Conservation (phyloP, 2,797 vertebrate genomes). For the Linurgus olivaceus region DNA sequence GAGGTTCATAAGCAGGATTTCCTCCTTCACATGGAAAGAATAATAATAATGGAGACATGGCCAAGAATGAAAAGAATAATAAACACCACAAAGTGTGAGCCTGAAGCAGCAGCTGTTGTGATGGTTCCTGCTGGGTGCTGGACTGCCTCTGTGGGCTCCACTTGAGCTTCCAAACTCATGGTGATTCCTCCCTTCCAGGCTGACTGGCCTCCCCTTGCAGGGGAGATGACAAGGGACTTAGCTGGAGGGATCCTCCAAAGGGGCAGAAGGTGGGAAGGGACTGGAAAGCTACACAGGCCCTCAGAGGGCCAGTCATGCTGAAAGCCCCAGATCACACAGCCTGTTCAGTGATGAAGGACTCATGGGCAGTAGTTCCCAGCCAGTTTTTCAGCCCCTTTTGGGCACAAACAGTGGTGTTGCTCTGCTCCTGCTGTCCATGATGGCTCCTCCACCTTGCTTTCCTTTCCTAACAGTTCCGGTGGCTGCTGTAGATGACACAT, state of each 20-base stretch:
- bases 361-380: neutral
- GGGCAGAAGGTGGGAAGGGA: neutral
- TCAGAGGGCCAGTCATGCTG: neutral
- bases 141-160: neutral
- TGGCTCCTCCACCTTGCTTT: neutral
- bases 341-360: neutral
- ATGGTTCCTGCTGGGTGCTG: accelerated
- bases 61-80: neutral
- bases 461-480: neutral
- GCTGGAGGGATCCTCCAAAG: neutral
- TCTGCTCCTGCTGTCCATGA: neutral
- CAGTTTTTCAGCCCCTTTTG: neutral
- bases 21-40: neutral
- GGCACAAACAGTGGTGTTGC: accelerated
- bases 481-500: neutral
- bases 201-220: neutral
- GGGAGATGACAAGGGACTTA: too few species aligned
- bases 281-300: neutral
- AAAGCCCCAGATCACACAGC: neutral
- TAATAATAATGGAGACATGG: neutral
- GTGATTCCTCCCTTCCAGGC: neutral
- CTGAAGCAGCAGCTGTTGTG: neutral
- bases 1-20: neutral
- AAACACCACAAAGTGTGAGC: neutral
- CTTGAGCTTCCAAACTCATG: neutral